These are phyloP conservation scores for Nyctibius bracteatus DNA, from an alignment of 2,113 vertebrate species.

Conservation along the genomic window DNA sequence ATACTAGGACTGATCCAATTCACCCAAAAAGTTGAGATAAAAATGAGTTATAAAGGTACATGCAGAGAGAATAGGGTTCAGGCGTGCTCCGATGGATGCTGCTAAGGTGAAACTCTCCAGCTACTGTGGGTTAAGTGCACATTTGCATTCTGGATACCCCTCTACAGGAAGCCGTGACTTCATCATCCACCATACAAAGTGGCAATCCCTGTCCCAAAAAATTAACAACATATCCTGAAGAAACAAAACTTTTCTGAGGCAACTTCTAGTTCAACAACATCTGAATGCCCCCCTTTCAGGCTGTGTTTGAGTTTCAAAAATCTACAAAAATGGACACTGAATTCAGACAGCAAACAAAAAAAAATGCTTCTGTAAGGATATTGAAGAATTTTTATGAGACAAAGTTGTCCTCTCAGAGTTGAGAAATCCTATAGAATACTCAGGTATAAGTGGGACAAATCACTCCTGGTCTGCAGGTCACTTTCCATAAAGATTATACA, in stretches of 20 bases:
- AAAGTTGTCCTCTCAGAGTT: background rate
- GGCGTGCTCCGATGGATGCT: background rate
- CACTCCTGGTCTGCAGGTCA: background rate
- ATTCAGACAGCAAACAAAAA: background rate
- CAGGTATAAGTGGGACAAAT: background rate
- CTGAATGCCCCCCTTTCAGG: background rate
- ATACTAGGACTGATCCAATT: background rate
- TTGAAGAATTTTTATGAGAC: background rate
- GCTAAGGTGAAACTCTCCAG: background rate
- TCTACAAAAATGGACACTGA: background rate
- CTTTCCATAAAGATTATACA: background rate
- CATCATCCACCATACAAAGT: background rate
- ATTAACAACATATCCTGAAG: background rate
- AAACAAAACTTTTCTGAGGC: background rate
- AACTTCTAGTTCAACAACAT: background rate
- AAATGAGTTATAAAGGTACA: background rate
- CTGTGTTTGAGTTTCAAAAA: background rate
- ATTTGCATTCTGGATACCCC: background rate
- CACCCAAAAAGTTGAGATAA: background rate
- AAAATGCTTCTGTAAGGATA: background rate
- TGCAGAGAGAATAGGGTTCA: background rate
- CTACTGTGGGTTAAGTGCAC: fast-evolving
- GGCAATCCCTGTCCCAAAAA: background rate
- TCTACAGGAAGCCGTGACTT: background rate
- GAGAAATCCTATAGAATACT: background rate